Evolutionary conservation across 1,140 invertebrate genomes (phyloP), one percentile per base, ranked within the genome.

Genomic region (Arctopsyche grandis): DNA sequence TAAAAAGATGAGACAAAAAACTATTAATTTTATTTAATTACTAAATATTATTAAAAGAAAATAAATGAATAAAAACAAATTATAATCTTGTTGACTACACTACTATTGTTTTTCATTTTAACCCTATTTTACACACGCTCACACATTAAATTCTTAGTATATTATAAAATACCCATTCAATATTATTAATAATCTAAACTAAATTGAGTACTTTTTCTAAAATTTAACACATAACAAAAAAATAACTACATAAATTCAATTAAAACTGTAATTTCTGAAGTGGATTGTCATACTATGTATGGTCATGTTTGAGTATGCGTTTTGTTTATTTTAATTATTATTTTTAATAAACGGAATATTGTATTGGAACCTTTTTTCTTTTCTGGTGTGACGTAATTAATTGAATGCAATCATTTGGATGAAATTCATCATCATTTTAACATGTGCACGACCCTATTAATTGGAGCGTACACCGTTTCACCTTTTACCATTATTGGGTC

Each of bases 21-120:
- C 81, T 82, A 82, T 80, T 82, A 82, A 82, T 82, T 82, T 80
- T 82, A 82, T 82, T 82, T 82, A 82, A 82, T 80, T 71, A 82
- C 79, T 82, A 82, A 82, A 82, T 82, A 82, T 80, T 82, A 82
- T 79, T 80, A 82, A 82, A 82, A 66, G 79, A 82, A 80, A 82
- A 80, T 82, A 82, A 82, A 82, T 79, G 78, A 82, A 82, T 82
- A 82, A 82, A 66, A 82, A 82, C 81, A 82, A 82, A 82, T 82
- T 82, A 80, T 82, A 82, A 82, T 82, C 79, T 82, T 82, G 81
- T 82, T 82, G 81, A 82, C 81, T 82, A 80, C 79, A 82, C 81
- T 82, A 82, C 44, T 73, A 63, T 63, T 48, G 81, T 69, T 77
- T 82, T 82, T 82, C 78, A 82, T 82, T 82, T 71, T 66, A 12